A percentile compares a stretch with the other conserved stretches of the same genome.
Conservation (phyloP, 1,140 invertebrate genomes). For the Acromyrmex heyeri region DNA sequence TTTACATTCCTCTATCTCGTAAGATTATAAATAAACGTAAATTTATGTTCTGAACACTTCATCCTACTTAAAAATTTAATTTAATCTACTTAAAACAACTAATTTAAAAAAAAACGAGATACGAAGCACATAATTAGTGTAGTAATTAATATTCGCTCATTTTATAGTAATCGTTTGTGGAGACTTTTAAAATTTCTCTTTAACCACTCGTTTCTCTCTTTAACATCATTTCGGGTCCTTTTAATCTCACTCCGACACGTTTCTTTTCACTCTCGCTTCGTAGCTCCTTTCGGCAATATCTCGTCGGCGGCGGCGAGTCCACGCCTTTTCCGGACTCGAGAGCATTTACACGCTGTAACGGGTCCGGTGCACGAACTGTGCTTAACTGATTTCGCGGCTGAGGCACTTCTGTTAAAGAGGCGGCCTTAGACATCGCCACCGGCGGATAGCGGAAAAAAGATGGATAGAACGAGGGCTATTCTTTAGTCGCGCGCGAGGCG, state of each 20-base stretch:
- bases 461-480: conserved; percentile 36
- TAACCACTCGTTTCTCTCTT: not conserved
- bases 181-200: not conserved
- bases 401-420: conserved; percentile 48
- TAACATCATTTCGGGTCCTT: not conserved
- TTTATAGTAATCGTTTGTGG: not conserved
- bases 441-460: conserved; percentile 48
- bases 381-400: conserved; percentile 58
- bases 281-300: conserved; percentile 29
- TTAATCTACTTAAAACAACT: not conserved
- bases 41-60: too few relatives aligned
- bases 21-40: too few relatives aligned
- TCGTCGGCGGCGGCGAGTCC: not conserved
- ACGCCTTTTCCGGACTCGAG: conserved; percentile 34
- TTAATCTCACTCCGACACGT: conserved; percentile 24
- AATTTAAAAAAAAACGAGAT: not conserved
- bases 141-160: not conserved
- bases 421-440: not conserved
- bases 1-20: too few relatives aligned
- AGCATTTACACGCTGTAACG: conserved; percentile 42
- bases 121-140: not conserved
- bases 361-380: conserved; percentile 30
- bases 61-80: too few relatives aligned
- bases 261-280: conserved; percentile 31
- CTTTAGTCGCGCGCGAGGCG: conserved; percentile 37